Conservation (phyloP, 2,888 invertebrate genomes). For the Labia minor region DNA sequence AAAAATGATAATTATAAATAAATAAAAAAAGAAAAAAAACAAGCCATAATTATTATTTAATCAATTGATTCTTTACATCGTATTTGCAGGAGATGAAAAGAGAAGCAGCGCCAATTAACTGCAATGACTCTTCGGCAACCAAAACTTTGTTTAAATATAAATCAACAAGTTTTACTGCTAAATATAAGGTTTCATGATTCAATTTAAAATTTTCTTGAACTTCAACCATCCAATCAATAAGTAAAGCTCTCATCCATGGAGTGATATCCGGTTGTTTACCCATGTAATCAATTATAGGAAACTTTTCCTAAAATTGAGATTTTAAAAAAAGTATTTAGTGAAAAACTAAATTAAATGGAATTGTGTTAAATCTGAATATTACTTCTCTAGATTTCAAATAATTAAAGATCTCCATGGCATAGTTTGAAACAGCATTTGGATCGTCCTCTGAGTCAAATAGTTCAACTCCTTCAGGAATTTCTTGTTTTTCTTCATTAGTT, state of each 20-base stretch:
- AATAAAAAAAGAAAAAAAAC: constrained; percentile 16
- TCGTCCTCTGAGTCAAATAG: constrained; percentile 83
- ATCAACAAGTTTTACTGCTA: constrained; percentile 93
- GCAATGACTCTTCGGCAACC: constrained; percentile 71
- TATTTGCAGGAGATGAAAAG: constrained; percentile 92
- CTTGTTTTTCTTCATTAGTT: constrained; percentile 15
- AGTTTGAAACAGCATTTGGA: constrained; percentile 74
- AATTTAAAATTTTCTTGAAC: constrained; percentile 94
- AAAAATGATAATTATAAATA: no score
- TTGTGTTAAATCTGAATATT: constrained; percentile 24
- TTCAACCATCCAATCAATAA: constrained; percentile 99
- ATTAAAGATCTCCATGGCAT: constrained; percentile 88
- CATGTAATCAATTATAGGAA: constrained; percentile 72
- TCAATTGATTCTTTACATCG: constrained; percentile 57
- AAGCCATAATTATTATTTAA: not conserved
- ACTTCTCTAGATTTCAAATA: constrained; percentile 85
- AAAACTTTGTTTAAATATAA: constrained; percentile 62
- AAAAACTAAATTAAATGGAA: constrained; percentile 20
- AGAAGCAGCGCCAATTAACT: constrained; percentile 83
- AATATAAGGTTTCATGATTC: constrained; percentile 95
- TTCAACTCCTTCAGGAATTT: constrained; percentile 54
- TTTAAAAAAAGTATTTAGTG: not conserved
- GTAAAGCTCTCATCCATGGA: constrained; percentile 78
- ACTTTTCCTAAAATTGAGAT: constrained; percentile 45
- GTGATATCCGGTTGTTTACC: constrained; percentile 65